A percentile compares a stretch with the other conserved stretches of the same genome.
phyloP scores from a whole-genome alignment of 2,888 invertebrate species.

The Iselma pallidipennis region DNA sequence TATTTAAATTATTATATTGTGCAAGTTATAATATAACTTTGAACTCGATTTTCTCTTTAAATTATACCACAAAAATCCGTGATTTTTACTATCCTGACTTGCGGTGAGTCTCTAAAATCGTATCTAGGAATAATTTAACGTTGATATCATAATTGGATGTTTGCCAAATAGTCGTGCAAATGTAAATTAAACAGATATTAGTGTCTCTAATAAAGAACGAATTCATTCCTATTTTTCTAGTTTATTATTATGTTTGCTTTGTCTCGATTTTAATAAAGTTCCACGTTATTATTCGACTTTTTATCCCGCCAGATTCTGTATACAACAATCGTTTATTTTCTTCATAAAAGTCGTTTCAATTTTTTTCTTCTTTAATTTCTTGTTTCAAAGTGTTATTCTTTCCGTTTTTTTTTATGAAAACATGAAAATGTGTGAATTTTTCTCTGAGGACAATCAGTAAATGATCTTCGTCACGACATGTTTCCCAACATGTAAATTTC shows the following conservation, averaged over 20 bases:
- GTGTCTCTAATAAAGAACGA: conserved; percentile 11
- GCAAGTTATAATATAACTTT: neutral
- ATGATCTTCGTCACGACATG: neutral
- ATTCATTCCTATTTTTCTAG: neutral
- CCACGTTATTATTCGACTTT: too few relatives aligned
- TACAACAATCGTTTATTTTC: too few relatives aligned
- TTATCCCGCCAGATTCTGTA: neutral
- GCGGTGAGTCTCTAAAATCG: neutral
- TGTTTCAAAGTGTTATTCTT: too few relatives aligned
- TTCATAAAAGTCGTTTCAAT: too few relatives aligned
- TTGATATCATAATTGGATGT: conserved; percentile 22
- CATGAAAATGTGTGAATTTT: too few relatives aligned
- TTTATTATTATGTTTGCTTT: neutral
- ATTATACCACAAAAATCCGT: too few relatives aligned
- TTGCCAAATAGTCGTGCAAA: conserved; percentile 21
- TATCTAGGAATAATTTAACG: neutral
- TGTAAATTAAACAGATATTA: conserved; percentile 27
- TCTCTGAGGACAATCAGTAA: too few relatives aligned
- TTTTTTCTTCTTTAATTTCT: too few relatives aligned
- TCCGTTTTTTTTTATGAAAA: too few relatives aligned
- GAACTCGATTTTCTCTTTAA: too few relatives aligned
- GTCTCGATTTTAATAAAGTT: neutral
- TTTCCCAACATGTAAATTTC: neutral
- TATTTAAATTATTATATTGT: neutral
- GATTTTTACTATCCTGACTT: neutral